These are phyloP conservation scores for Gavia stellata DNA, from an alignment of 2,113 vertebrate species.

Conservation along the genomic window DNA sequence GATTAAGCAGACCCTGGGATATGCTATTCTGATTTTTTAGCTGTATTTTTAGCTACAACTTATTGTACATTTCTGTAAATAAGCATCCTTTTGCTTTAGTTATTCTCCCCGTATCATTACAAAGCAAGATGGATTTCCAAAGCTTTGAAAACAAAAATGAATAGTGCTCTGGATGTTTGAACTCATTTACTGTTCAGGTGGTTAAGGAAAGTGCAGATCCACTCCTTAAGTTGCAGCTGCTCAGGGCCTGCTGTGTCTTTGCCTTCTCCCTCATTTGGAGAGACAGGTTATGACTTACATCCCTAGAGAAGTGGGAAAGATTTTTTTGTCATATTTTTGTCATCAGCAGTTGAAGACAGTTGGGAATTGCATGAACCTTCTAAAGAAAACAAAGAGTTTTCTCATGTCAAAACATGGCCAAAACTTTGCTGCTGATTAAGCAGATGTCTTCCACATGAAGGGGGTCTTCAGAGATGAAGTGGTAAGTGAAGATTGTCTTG, in stretches of 20 bases:
- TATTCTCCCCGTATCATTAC: not conserved
- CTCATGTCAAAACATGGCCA: not conserved
- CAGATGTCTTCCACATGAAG: not conserved
- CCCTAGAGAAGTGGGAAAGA: not conserved
- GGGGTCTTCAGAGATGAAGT: not conserved
- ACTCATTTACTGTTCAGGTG: not conserved
- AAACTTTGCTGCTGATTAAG: not conserved
- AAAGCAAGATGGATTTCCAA: not conserved
- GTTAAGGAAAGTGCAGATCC: not conserved
- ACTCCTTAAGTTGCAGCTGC: not conserved
- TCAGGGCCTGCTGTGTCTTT: not conserved
- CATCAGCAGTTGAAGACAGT: not conserved
- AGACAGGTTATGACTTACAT: not conserved
- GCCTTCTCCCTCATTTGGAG: not conserved
- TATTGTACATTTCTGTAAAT: not conserved
- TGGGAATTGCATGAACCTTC: not conserved
- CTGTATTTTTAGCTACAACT: not conserved
- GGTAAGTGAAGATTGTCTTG: not conserved
- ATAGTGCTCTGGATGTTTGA: not conserved
- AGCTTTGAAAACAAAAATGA: not conserved
- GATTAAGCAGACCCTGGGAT: not conserved
- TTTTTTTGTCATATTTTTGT: not conserved
- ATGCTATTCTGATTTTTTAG: not conserved
- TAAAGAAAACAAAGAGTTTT: not conserved
- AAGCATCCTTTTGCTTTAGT: not conserved